Base-by-base conservation (phyloP, 1,140 invertebrate species). In the Nixonia krombeini region DNA sequence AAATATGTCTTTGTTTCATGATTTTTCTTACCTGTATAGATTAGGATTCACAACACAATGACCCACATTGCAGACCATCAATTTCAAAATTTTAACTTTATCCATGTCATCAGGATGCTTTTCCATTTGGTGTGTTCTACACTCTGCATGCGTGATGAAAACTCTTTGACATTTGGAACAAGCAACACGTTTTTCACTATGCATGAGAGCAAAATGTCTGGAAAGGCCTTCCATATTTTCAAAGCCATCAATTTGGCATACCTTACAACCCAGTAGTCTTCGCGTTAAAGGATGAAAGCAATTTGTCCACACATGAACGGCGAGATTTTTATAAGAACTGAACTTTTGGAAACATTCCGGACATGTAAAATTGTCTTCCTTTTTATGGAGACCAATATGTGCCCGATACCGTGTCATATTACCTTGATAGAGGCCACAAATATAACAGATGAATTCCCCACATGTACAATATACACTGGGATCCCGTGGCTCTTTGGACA, bases 201-300 rank as follows among this genome's bases (percentile, higher is more conserved):
- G 83, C 75, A 80, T 73, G 0, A 76, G 10, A 1, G 65, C 46
- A 52, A 79, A 83, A 45, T 85, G 83, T 29, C 65, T 72, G 0
- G 79, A 57, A 1, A 84, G n/a, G 0, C 73, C 52, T 38, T 85
- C 83, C 44, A 75, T 53, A n/a, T 76, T 75, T 1, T 72, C 71
- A 17, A 85, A 81, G 1, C 82, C 82, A 16, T 78, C 74, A 40
- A 84, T 70, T 4, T 80, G 66, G 15, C 83, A 85, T 12, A 85
- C 52, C 28, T 67, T 76, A 29, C 83, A 85, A 2, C 61, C 56
- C 16, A 78, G 59, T 10, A 77, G 17, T 10, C 74, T 58, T 7
- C 69, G 72, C 0, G 70, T 73, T 3, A 76, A 12, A 1, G 58
- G 69, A 35, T 84, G 82, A 26, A 81, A 81, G 16, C 83, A 85